These are phyloP conservation scores for Poecile montanus DNA, from an alignment of 2,797 vertebrate genomes.

Conservation along the genomic window DNA sequence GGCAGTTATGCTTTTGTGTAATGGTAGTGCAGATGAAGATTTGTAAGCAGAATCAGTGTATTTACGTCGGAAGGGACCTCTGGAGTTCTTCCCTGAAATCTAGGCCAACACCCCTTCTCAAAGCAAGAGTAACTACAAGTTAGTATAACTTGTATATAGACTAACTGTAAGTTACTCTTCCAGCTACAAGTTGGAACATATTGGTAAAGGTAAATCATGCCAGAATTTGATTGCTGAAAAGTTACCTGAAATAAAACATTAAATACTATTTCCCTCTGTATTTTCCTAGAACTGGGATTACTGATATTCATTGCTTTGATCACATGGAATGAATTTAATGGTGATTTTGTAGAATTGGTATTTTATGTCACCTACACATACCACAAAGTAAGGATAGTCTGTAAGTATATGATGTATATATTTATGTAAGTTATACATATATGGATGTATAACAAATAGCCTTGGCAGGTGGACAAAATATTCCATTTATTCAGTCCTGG, in stretches of 20 bases:
- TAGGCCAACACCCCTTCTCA: background rate
- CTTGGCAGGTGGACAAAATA: background rate
- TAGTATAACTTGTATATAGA: too few species aligned
- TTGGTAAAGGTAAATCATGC: background rate
- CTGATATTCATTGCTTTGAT: background rate
- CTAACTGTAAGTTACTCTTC: too few species aligned
- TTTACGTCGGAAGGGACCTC: background rate
- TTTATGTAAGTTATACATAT: background rate
- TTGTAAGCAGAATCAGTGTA: background rate
- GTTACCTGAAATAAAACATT: background rate
- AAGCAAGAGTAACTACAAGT: background rate
- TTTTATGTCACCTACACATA: background rate
- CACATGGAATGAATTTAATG: background rate
- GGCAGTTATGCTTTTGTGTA: conserved; percentile 2
- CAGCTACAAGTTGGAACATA: background rate
- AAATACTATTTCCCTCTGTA: background rate
- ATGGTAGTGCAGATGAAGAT: background rate
- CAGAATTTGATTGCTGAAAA: background rate
- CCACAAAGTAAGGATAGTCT: background rate
- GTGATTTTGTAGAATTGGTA: background rate
- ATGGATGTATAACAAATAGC: background rate
- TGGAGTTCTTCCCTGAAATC: background rate
- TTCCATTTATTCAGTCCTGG: background rate
- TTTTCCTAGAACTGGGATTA: background rate
- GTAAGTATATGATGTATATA: background rate